phyloP scores from a whole-genome alignment of 2,888 invertebrate species.

The Mythimna ferrago region DNA sequence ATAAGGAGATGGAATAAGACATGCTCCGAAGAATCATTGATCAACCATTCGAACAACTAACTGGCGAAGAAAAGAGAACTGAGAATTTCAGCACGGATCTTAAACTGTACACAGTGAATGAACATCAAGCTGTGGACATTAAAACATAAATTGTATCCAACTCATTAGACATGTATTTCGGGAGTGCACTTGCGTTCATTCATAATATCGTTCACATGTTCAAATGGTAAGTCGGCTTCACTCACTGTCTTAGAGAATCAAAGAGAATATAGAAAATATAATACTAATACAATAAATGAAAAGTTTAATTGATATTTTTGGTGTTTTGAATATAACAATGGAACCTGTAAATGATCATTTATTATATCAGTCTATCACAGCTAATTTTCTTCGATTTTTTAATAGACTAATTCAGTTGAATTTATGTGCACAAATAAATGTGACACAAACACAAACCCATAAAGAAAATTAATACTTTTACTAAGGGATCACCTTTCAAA shows the following conservation, averaged over 20 bases:
- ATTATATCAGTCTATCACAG: too few species aligned
- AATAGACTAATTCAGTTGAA: too few species aligned
- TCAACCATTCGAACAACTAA: slow-evolving; percentile 24
- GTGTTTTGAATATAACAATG: too few species aligned
- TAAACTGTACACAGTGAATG: slow-evolving; percentile 64
- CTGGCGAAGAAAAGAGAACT: slow-evolving; percentile 42
- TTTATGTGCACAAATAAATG: too few species aligned
- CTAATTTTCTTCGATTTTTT: too few species aligned
- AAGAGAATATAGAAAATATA: slow-evolving; percentile 13
- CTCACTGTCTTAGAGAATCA: slow-evolving; percentile 4
- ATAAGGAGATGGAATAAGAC: too few species aligned
- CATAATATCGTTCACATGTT: slow-evolving; percentile 70
- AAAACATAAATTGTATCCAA: slow-evolving; percentile 70
- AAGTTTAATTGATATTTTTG: too few species aligned
- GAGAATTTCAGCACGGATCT: slow-evolving; percentile 36
- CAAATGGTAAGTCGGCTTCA: slow-evolving; percentile 31
- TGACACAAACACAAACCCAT: too few species aligned
- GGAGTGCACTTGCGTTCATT: slow-evolving; percentile 79
- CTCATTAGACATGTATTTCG: slow-evolving; percentile 75
- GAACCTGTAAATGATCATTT: too few species aligned
- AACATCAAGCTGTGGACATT: slow-evolving; percentile 66
- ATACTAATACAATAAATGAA: not conserved
- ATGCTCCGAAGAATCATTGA: slow-evolving; percentile 1
- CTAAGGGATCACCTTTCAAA: too few species aligned
- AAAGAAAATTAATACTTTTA: too few species aligned